These are phyloP conservation scores for Tyrannus savana DNA, from an alignment of 2,113 vertebrate genomes.

Conservation along the genomic window DNA sequence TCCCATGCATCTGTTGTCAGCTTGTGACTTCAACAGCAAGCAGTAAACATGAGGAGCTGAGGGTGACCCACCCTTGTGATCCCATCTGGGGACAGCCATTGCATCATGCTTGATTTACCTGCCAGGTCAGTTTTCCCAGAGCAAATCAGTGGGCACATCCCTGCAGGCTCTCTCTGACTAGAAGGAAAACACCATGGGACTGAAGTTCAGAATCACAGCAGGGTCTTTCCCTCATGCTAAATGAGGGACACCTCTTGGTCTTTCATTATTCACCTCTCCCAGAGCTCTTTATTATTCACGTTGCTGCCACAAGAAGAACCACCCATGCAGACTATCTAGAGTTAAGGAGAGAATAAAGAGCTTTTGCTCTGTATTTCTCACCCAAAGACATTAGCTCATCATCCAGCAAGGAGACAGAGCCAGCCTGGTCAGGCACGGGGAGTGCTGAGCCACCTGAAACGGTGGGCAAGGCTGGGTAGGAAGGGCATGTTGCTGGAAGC, in stretches of 20 bases:
- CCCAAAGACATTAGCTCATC: slow-evolving; percentile 97
- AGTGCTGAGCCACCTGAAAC: slow-evolving; percentile 54
- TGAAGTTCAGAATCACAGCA: background rate
- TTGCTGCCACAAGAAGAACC: background rate
- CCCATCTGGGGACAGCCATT: background rate
- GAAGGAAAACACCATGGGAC: background rate
- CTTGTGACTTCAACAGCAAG: background rate
- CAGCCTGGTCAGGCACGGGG: slow-evolving; percentile 73
- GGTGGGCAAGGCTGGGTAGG: slow-evolving; percentile 75
- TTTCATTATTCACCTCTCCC: background rate
- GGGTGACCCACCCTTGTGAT: background rate
- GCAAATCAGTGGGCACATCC: background rate
- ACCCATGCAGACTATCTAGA: background rate
- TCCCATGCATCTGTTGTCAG: background rate
- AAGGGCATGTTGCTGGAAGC: slow-evolving; percentile 72
- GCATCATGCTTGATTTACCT: background rate
- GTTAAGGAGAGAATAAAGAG: background rate
- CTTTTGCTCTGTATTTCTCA: slow-evolving; percentile 51
- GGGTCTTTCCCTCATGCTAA: background rate
- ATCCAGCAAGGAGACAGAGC: slow-evolving; percentile 85
- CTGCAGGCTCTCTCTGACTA: background rate
- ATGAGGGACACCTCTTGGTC: background rate
- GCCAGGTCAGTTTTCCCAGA: background rate
- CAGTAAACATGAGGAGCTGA: background rate
- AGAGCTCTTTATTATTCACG: background rate